Evolutionary conservation across 2,113 vertebrate genomes (phyloP).

Genomic region (Asarcornis scutulata): DNA sequence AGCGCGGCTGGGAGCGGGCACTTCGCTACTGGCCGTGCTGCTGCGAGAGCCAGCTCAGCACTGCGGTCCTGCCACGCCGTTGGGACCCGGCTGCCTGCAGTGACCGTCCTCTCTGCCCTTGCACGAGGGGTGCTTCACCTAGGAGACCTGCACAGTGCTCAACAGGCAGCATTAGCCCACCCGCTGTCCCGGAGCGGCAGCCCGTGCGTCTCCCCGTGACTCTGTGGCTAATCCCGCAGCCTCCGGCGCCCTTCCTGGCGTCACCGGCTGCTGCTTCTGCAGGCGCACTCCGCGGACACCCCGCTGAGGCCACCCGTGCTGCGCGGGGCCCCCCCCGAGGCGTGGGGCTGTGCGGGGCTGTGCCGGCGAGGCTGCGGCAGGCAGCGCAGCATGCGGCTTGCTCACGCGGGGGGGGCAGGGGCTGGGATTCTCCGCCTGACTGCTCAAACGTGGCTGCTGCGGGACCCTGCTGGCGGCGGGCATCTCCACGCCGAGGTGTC

Average conservation of each 20-base stretch:
- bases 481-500: rapidly evolving
- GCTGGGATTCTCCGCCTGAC: rapidly evolving
- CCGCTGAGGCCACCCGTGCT: too few species aligned
- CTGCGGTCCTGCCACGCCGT: neutral
- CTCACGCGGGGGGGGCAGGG: neutral
- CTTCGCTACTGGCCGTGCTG: rapidly evolving
- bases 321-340: neutral
- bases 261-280: neutral
- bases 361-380: neutral
- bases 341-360: neutral
- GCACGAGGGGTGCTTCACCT: neutral
- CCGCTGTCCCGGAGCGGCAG: rapidly evolving
- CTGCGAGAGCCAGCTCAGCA: neutral
- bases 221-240: neutral
- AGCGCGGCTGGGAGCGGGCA: rapidly evolving
- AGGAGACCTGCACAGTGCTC: neutral
- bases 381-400: neutral
- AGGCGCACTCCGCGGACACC: neutral
- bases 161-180: rapidly evolving
- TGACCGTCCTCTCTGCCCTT: neutral
- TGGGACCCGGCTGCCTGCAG: neutral
- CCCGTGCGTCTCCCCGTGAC: rapidly evolving
- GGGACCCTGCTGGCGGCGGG: neutral
- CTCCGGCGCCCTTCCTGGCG: neutral
- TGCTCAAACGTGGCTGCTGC: rapidly evolving